Conservation (phyloP, 1,140 invertebrate species). For the Battus philenor region DNA sequence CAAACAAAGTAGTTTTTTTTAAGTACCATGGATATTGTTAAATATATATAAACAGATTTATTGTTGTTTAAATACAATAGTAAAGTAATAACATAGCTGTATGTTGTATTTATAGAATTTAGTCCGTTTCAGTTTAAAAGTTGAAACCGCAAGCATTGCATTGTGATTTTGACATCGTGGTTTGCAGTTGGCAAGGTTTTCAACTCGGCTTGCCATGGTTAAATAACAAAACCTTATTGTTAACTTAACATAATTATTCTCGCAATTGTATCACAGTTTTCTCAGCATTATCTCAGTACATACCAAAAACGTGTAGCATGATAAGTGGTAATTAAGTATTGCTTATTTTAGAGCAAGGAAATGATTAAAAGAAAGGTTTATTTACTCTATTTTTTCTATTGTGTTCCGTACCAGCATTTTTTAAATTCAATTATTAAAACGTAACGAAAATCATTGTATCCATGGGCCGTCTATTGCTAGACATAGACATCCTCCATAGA, state of each 20-base stretch:
- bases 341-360: neutral
- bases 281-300: neutral
- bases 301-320: neutral
- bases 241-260: constrained; percentile 2
- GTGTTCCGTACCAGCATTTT: too few species aligned
- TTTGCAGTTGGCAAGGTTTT: constrained; percentile 24
- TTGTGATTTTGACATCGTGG: constrained; percentile 39
- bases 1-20: too few species aligned
- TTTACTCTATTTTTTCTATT: too few species aligned
- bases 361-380: neutral
- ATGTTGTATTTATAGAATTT: neutral
- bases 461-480: too few species aligned
- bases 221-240: constrained; percentile 11
- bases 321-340: neutral
- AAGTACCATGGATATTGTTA: too few species aligned
- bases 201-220: constrained; percentile 22
- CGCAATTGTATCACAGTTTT: neutral
- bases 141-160: constrained; percentile 48
- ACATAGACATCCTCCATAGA: too few species aligned
- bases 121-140: constrained; percentile 15
- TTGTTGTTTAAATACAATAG: too few species aligned
- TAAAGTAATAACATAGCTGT: too few species aligned
- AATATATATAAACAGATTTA: too few species aligned
- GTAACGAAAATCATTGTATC: too few species aligned
- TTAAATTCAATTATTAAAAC: too few species aligned